phyloP scores from a whole-genome alignment of 2,888 invertebrate species.

The Gymnocheta viridis region DNA sequence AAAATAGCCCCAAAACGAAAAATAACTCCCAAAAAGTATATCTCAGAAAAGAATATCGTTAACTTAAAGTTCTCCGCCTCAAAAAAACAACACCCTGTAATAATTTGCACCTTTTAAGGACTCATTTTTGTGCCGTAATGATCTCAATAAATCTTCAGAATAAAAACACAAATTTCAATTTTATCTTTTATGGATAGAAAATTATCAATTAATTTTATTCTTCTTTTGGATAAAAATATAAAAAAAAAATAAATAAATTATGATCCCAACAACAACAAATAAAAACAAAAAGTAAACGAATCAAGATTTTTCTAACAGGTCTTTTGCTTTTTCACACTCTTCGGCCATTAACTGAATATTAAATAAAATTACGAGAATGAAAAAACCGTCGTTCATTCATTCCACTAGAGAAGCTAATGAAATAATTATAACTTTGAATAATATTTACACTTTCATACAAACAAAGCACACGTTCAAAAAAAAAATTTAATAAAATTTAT shows the following conservation, averaged over 20 bases:
- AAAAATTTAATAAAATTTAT: neutral
- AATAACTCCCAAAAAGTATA: too few relatives aligned
- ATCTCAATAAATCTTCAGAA: neutral
- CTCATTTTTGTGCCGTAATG: too few relatives aligned
- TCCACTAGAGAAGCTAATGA: constrained; percentile 42
- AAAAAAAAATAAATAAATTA: constrained; percentile 43
- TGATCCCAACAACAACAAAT: neutral
- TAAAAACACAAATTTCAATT: neutral
- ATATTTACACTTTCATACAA: neutral
- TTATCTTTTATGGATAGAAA: neutral
- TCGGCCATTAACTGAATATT: constrained; percentile 56
- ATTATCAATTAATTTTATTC: neutral
- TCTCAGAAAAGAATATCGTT: too few relatives aligned
- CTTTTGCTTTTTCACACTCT: constrained; percentile 9
- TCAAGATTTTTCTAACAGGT: constrained; percentile 33
- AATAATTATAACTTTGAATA: constrained; percentile 46
- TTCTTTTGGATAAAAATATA: neutral
- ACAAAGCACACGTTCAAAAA: neutral
- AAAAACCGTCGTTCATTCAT: constrained; percentile 11
- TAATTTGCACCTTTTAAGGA: too few relatives aligned
- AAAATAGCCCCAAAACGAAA: too few relatives aligned
- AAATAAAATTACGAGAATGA: constrained; percentile 32
- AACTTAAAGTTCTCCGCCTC: too few relatives aligned
- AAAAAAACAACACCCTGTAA: too few relatives aligned
- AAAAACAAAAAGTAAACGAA: neutral